Percentiles rank a stretch among this genome's conserved stretches.
Conservation (phyloP, 2,888 invertebrate species). For the Drosophila infuscata region DNA sequence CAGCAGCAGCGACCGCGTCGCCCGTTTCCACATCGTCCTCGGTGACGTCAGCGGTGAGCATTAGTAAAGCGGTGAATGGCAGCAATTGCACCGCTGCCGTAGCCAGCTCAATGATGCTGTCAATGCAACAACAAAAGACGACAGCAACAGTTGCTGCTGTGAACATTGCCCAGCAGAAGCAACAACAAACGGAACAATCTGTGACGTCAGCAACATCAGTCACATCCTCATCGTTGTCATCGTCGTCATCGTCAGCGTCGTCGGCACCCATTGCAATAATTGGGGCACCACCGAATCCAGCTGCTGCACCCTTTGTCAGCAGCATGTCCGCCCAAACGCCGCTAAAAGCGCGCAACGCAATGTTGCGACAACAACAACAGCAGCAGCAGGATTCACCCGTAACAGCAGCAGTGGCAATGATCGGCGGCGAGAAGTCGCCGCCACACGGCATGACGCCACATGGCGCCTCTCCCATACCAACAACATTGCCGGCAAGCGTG, state of each 20-base stretch:
- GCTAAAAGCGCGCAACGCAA: constrained; percentile 76
- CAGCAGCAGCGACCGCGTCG: constrained; percentile 53
- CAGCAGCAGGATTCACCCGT: constrained; percentile 82
- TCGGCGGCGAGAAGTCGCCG: constrained; percentile 85
- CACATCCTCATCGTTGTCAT: constrained; percentile 50
- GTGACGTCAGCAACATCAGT: constrained; percentile 72
- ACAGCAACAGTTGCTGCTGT: constrained; percentile 75
- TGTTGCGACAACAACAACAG: constrained; percentile 78
- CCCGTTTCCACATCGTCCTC: constrained; percentile 29
- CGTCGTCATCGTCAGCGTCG: constrained; percentile 51
- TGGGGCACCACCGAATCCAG: constrained; percentile 66
- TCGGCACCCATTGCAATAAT: constrained; percentile 69
- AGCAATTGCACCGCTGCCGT: constrained; percentile 57
- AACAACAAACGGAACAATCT: constrained; percentile 74
- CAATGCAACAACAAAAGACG: constrained; percentile 72
- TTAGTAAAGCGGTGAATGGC: constrained; percentile 74
- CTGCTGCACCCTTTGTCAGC: constrained; percentile 79
- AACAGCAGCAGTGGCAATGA: constrained; percentile 52
- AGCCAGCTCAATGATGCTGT: constrained; percentile 68
- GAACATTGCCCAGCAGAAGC: constrained; percentile 73
- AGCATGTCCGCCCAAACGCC: constrained; percentile 81
- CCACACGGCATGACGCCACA: constrained; percentile 85
- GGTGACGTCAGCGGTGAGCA: constrained; percentile 44
- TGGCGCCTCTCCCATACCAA: constrained; percentile 85
- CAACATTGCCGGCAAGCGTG: constrained; percentile 83